phyloP scores from a whole-genome alignment of 2,797 vertebrate genomes.

The Falco concolor region DNA sequence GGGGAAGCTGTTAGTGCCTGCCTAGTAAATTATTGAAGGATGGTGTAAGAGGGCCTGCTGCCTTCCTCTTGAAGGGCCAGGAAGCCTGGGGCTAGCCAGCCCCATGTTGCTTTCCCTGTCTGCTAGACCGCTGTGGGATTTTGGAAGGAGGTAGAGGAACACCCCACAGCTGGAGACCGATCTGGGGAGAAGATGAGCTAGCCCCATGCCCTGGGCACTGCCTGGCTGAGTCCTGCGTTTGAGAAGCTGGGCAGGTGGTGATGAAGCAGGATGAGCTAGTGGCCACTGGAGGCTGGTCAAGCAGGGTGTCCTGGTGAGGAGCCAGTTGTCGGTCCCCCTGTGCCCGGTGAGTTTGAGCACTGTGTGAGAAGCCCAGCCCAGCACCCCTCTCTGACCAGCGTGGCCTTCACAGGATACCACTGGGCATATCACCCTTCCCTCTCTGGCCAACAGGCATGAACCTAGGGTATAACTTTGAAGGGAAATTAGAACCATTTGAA shows the following conservation, averaged over 20 bases:
- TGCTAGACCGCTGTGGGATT: not conserved
- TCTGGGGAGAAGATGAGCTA: not conserved
- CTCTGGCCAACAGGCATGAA: not conserved
- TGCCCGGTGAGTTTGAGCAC: not conserved
- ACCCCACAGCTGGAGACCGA: not conserved
- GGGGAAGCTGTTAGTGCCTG: slow-evolving; percentile 63
- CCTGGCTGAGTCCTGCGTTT: accelerated
- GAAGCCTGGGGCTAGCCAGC: slow-evolving; percentile 40
- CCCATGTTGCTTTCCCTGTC: not conserved
- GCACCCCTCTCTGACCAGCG: not conserved
- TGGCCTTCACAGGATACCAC: not conserved
- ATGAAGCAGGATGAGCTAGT: not conserved
- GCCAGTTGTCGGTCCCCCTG: not conserved
- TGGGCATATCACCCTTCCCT: not conserved
- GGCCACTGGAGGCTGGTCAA: not conserved
- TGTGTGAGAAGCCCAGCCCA: not conserved
- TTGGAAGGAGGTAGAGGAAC: not conserved
- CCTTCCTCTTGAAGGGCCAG: slow-evolving; percentile 34
- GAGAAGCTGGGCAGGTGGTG: not conserved
- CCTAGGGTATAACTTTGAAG: not conserved
- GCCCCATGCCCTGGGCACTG: not conserved
- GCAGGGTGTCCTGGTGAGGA: not conserved
- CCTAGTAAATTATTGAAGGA: slow-evolving; percentile 57
- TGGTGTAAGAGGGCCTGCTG: slow-evolving; percentile 47
- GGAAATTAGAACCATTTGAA: not conserved